Percentiles rank a stretch among this genome's conserved stretches.
Conservation (phyloP, 64 coral and sea anemone genomes). For the Acropora yongei region DNA sequence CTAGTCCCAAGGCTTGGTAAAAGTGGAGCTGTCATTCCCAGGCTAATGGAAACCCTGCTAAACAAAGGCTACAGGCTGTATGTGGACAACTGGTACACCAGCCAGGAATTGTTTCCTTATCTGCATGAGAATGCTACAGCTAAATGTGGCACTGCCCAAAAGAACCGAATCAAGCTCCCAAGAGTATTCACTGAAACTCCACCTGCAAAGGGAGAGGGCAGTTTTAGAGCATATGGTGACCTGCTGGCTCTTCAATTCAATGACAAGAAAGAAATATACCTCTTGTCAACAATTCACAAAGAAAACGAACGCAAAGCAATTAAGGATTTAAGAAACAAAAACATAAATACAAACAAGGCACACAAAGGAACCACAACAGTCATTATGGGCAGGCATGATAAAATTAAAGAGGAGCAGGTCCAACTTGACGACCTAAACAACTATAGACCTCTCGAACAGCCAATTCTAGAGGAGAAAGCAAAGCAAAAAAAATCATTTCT, state of each 20-base stretch:
- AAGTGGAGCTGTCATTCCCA: neutral
- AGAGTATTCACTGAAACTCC: neutral
- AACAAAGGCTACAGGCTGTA: too few relatives aligned
- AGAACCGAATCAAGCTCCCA: conserved; percentile 8
- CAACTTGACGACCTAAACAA: too few relatives aligned
- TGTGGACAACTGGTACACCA: conserved; percentile 28
- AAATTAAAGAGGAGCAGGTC: too few relatives aligned
- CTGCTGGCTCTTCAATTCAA: conserved; percentile 26
- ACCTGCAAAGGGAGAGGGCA: conserved; percentile 35
- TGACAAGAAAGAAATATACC: conserved; percentile 42
- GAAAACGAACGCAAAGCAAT: neutral
- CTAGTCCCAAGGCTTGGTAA: neutral
- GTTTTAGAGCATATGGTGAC: neutral
- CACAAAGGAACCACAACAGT: too few relatives aligned
- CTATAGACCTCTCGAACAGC: too few relatives aligned
- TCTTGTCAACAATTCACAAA: conserved; percentile 47
- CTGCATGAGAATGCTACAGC: conserved; percentile 25
- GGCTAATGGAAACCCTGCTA: too few relatives aligned
- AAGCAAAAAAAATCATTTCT: too few relatives aligned
- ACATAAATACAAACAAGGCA: too few relatives aligned
- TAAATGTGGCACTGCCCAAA: conserved; percentile 43
- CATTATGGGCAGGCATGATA: too few relatives aligned
- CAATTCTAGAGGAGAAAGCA: too few relatives aligned
- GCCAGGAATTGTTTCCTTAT: conserved; percentile 4
- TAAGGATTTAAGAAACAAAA: too few relatives aligned